Conservation (phyloP, 2,797 vertebrate genomes). For the Melanotaenia trifasciata region DNA sequence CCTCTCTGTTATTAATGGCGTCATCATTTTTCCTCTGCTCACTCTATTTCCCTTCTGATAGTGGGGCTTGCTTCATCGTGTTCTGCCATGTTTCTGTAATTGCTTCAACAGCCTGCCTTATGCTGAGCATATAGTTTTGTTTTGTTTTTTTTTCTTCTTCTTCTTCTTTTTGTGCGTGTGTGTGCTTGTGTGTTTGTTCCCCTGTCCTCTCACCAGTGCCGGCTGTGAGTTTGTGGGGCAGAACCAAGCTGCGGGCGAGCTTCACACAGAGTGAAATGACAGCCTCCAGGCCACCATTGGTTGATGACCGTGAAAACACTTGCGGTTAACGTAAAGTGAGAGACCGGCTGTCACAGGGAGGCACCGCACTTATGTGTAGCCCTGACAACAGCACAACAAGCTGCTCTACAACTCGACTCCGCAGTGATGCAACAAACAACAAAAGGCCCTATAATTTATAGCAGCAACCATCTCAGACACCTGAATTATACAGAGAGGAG, state of each 20-base stretch:
- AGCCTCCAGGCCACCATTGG: slow-evolving; percentile 80
- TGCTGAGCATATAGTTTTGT: slow-evolving; percentile 79
- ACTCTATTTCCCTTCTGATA: slow-evolving; percentile 82
- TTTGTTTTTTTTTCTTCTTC: slow-evolving; percentile 21
- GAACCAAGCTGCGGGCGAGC: slow-evolving; percentile 78
- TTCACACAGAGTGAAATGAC: slow-evolving; percentile 77
- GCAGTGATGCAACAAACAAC: slow-evolving; percentile 71
- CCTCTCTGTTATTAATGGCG: slow-evolving; percentile 79
- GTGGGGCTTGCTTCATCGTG: slow-evolving; percentile 75
- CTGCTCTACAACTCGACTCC: slow-evolving; percentile 55
- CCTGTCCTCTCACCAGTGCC: slow-evolving; percentile 60
- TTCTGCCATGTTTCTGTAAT: slow-evolving; percentile 84
- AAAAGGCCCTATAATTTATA: slow-evolving; percentile 53
- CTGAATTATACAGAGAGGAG: slow-evolving; percentile 48
- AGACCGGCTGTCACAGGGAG: slow-evolving; percentile 77
- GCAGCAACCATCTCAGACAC: slow-evolving; percentile 60
- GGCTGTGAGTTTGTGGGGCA: slow-evolving; percentile 85
- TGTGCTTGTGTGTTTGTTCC: slow-evolving; percentile 50
- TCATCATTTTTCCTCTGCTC: slow-evolving; percentile 82
- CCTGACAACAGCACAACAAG: slow-evolving; percentile 71
- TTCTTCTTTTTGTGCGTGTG: slow-evolving; percentile 29
- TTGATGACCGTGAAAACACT: slow-evolving; percentile 84
- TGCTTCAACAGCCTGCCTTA: slow-evolving; percentile 82
- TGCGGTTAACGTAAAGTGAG: slow-evolving; percentile 80
- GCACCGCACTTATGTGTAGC: slow-evolving; percentile 58